Evolutionary conservation across 2,113 vertebrate genomes (phyloP), one percentile per base, ranked within the genome.

Genomic region (Setophaga coronata): DNA sequence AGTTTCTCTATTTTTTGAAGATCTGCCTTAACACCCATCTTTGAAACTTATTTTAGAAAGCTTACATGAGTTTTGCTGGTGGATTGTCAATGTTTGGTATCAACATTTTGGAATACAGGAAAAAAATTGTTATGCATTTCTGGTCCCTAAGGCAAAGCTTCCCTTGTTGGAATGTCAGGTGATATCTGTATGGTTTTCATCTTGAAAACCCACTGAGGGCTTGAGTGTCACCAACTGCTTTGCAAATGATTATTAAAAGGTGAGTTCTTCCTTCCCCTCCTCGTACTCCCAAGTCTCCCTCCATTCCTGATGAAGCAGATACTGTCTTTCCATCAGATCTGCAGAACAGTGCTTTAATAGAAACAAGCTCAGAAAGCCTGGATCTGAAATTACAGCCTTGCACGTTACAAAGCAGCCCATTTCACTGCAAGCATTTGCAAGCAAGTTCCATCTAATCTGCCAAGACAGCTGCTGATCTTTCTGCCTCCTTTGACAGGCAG

Each of bases 381-480:
- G 47, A 56, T 94, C 76, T 88, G 80, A 95, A 95, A 93, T 87
- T 81, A 88, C 79, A 90, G 88, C 26, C 76, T 74, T 71, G 26
- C 3, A 6, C 23, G 2, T 74, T 56, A 81, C 76, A 78, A 78
- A 90, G 82, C 42, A 90, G 64, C 53, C 76, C 47, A 12, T 74
- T 90, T 71, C 56, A 66, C 53, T 12, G 5, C 18, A 73, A 83
- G 66, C 48, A 10, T 74, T 94, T 96, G 79, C 67, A 57, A 90
- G 67, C 57, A 36, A 74, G 88, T 67, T 96, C 61, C 60, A 81
- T 90, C 85, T 95, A 74, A 95, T 94, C 80, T 92, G 82, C 80
- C 64, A 74, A 71, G 90, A 87, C 96, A 96, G 94, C 85, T 96
- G 94, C 87, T 90, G 85, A 54, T 95, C 67, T 51, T 42, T 3